Base-by-base conservation (phyloP, 2,113 vertebrate species). In the Tupaia tana region DNA sequence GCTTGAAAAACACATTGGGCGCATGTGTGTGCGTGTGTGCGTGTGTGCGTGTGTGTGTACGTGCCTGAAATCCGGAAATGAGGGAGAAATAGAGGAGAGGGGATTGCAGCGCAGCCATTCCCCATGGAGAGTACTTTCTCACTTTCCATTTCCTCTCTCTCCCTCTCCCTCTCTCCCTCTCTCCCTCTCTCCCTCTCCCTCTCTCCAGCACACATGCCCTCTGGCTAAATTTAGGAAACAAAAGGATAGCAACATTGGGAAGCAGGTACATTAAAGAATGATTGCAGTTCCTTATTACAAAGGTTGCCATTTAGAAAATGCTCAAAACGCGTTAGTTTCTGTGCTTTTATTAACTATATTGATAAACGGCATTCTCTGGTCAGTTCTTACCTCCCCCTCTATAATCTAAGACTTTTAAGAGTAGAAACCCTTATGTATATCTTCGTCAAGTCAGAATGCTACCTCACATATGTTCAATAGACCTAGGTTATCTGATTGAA, bases 231-330 rank as follows among this genome's bases (percentile, higher is more conserved):
- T 43, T 43, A 43, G 43, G 43, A 43, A 43, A 43, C 43, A 43
- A 43, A 43, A 43, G 43, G 43, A 43, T 1, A 81, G 79, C 6
- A 87, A 67, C 7, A 34, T 43, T 87, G 71, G 1, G 2, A 84
- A 75, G 56, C 34, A 87, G 6, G 27, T 27, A 20, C 83, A 59
- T 81, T 64, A 91, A 91, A 29, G 43, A 91, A 84, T n/a, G 16
- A 80, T 71, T 63, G 19, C 9, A 75, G 66, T n/a, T 91, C 71
- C 13, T n/a, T 11, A 84, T 1, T 1, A 85, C 27, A 91, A 88
- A 83, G 31, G 3, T 58, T 54, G 64, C 31, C 16, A 66, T 61
- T 88, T 82, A 88, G 61, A 25, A 96, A 86, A 80, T 63, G 52
- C 24, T 87, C 73, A 82, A 29, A 70, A 59, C 24, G 16, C 59